Base-by-base conservation (phyloP, 2,113 vertebrate genomes). In the Nibea albiflora region DNA sequence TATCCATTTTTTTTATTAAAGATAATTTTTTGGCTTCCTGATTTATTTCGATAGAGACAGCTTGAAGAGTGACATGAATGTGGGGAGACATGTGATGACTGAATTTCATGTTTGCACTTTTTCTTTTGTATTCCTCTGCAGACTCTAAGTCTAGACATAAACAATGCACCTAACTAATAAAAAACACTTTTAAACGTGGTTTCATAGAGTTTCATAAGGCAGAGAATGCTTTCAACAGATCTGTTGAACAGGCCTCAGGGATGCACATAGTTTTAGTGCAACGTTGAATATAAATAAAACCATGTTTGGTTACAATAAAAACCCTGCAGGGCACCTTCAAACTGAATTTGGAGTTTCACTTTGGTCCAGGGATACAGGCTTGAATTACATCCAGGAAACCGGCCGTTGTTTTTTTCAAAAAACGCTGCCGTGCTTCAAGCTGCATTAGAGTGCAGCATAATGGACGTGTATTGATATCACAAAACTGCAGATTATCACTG, bases 401-500 rank as follows among this genome's bases (percentile, higher is more conserved):
- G 26, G 12, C 19, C 28, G 0, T 9, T 16, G 4, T n/a, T 78
- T 17, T 60, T 78, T 8, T 26, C 56, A n/a, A 26, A 42, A 26
- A 26, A 11, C 35, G 0, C 24, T 26, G 1, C 15, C 31, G 35
- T 54, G 5, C 19, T 44, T 68, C 44, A 42, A 4, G 52, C 31
- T 74, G 12, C 42, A 50, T 58, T 39, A 7, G 0, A 53, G 52
- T n/a, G 58, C 0, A 71, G 35, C 35, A 46, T 76, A 68, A 64
- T 28, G 42, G 42, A 56, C 5, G 22, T 39, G 42, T 72, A 63
- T 65, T 73, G 26, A 70, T 66, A 26, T 24, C 47, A 57, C 5
- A 56, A 16, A 58, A 26, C 26, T 64, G 17, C 56, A 52, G 24
- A 53, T 86, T 53, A 54, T 56, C 52, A 54, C 80, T 74, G 58